These are phyloP conservation scores for Poeciliopsis infans DNA, from an alignment of 2,797 vertebrate species.

Conservation along the genomic window DNA sequence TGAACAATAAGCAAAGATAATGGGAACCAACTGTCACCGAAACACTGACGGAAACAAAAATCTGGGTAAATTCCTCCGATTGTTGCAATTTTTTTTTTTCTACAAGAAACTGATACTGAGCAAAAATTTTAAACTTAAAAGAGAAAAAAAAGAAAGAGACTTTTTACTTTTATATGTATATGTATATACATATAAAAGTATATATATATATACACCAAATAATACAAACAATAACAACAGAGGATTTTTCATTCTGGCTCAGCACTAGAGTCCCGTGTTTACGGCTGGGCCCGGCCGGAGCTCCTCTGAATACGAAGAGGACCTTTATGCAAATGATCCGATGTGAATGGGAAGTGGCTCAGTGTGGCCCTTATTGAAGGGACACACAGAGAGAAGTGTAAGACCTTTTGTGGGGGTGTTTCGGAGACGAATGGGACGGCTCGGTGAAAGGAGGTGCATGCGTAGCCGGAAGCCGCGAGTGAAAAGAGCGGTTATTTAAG, in stretches of 20 bases:
- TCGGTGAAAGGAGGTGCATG: conserved; percentile 70
- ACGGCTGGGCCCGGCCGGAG: conserved; percentile 41
- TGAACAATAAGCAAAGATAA: conserved; percentile 22
- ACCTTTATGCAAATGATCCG: conserved; percentile 73
- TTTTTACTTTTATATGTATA: too few species aligned
- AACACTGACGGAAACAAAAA: conserved; percentile 12
- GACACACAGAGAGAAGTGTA: conserved; percentile 71
- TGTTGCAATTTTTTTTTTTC: conserved; percentile 11
- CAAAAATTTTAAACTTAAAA: not conserved
- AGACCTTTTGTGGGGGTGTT: conserved; percentile 72
- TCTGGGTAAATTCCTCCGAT: conserved; percentile 27
- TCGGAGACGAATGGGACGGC: conserved; percentile 73
- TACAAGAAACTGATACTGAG: conserved; percentile 31
- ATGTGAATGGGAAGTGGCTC: conserved; percentile 73
- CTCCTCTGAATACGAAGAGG: conserved; percentile 49
- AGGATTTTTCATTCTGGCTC: conserved; percentile 18
- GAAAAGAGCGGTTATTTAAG: conserved; percentile 71
- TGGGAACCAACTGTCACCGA: conserved; percentile 31
- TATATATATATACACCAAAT: not conserved
- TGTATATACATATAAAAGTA: too few species aligned
- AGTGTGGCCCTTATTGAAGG: conserved; percentile 73
- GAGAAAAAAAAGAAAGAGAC: not conserved
- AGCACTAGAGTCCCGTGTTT: conserved; percentile 24
- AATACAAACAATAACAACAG: not conserved
- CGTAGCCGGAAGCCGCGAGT: conserved; percentile 71